Evolutionary conservation across 2,888 invertebrate genomes (phyloP).

Genomic region (Theretra japonica): DNA sequence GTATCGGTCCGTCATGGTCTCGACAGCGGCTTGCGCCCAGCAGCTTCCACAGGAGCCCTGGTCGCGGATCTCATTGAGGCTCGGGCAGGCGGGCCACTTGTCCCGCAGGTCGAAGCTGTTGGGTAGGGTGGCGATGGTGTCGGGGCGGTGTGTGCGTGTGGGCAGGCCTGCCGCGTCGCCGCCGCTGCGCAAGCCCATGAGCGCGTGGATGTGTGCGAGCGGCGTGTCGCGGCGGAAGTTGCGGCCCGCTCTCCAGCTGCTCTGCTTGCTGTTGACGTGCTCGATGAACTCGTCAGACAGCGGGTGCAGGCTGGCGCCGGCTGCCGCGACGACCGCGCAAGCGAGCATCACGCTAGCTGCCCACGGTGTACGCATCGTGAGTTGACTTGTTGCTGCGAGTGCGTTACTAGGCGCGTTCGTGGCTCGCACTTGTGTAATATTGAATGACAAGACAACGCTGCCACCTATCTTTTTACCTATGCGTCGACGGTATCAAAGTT

Average conservation of each 20-base stretch:
- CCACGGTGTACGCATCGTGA: slow-evolving; percentile 39
- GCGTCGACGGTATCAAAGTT: too few relatives aligned
- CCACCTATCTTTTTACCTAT: too few relatives aligned
- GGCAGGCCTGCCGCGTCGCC: slow-evolving; percentile 78
- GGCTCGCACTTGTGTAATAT: not conserved
- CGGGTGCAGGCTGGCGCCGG: slow-evolving; percentile 67
- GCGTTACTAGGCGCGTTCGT: slow-evolving; percentile 23
- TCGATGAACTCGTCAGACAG: slow-evolving; percentile 90
- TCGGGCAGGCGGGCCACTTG: slow-evolving; percentile 94
- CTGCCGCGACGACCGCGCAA: slow-evolving; percentile 55
- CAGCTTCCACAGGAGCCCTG: slow-evolving; percentile 97
- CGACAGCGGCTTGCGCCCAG: slow-evolving; percentile 97
- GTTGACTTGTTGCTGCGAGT: too few relatives aligned
- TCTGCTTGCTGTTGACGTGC: slow-evolving; percentile 87
- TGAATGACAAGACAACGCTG: too few relatives aligned
- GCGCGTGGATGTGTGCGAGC: slow-evolving; percentile 84
- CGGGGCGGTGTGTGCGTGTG: slow-evolving; percentile 61
- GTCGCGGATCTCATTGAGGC: slow-evolving; percentile 92
- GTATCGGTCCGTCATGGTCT: slow-evolving; percentile 95
- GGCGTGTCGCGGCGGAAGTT: slow-evolving; percentile 88
- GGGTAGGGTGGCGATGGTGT: slow-evolving; percentile 84
- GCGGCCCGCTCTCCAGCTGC: slow-evolving; percentile 91
- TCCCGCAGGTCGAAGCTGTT: slow-evolving; percentile 91
- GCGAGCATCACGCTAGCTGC: slow-evolving; percentile 58
- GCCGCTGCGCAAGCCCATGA: slow-evolving; percentile 90